Percentiles rank a stretch among this genome's conserved stretches.
These are phyloP conservation scores for Epinephelus moara DNA, from an alignment of 2,113 vertebrate species.

Conservation along the genomic window DNA sequence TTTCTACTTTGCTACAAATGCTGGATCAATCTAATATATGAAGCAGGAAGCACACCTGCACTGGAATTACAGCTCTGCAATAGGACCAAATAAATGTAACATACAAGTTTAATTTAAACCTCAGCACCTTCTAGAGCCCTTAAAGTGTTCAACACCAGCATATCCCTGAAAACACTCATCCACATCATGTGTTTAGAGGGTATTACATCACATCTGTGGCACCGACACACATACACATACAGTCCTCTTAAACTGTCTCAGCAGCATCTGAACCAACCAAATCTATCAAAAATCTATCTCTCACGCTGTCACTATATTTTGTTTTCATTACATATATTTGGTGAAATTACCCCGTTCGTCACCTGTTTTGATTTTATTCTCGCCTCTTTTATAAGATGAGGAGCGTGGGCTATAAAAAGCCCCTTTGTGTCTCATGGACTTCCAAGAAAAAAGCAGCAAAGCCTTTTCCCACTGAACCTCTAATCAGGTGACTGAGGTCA, in stretches of 20 bases:
- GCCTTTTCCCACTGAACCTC: neutral
- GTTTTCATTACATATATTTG: neutral
- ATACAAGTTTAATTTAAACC: slow-evolving; percentile 3
- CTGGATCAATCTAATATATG: neutral
- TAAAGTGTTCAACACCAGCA: slow-evolving; percentile 6
- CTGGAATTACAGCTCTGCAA: neutral
- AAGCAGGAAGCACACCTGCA: neutral
- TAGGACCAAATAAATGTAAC: slow-evolving; percentile 15
- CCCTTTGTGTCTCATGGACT: slow-evolving; percentile 8
- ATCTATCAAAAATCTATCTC: neutral
- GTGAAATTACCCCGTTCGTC: slow-evolving; percentile 11
- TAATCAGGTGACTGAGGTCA: slow-evolving; percentile 58
- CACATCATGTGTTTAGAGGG: slow-evolving; percentile 16
- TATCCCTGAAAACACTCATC: slow-evolving; percentile 30
- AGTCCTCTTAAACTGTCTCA: neutral
- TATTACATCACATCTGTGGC: slow-evolving; percentile 33
- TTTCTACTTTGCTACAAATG: neutral
- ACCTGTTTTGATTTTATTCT: neutral
- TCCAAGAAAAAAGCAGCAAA: slow-evolving; percentile 43
- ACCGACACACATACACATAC: neutral
- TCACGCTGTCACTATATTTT: neutral
- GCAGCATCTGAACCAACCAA: slow-evolving; percentile 6
- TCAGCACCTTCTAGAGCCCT: neutral
- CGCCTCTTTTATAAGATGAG: neutral
- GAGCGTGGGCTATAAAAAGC: slow-evolving; percentile 8